Base-by-base conservation (phyloP, 2,888 invertebrate genomes). In the Thera britannica region DNA sequence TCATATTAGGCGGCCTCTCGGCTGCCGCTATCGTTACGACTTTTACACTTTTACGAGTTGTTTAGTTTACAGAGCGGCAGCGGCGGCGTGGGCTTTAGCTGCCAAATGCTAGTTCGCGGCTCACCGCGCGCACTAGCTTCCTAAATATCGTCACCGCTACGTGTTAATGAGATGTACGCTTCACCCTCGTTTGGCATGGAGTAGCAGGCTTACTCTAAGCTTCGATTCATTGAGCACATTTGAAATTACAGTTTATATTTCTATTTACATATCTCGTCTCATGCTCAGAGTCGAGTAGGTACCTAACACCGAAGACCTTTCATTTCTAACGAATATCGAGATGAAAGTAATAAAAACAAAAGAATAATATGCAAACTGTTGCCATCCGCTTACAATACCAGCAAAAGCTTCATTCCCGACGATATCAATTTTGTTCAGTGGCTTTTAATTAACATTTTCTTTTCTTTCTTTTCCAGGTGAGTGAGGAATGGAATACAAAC, bases 11-110 rank as follows among this genome's bases (percentile, higher is more conserved):
- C 86, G 79, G 82, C 84, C 90, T 84, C 87, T 86, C 82, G 78
- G 79, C 83, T 66, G 62, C 67, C 81, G 88, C 90, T 91, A 92
- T 93, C 92, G 90, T 90, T 91, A 91, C 90, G 90, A 93, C 87
- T 93, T 92, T 93, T 93, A 92, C 93, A 92, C 92, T 93, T 93
- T 93, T 93, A 92, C 92, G 93, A 92, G 90, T 92, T 92, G 92
- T 92, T 93, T 92, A 92, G 93, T 91, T 92, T 85, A 88, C 87
- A 85, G 83, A 83, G 84, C 90, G 52, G 44, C 85, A 87, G 41
- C 86, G 86, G 88, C 85, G 87, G 89, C 80, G 82, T 78, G 82
- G 83, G 85, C 83, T 82, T 79, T 83, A 87, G 85, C 86, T 93
- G 93, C 93, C 93, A 93, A 93, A 92, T 91, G 90, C 89, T 88